Percentiles rank a stretch among this genome's conserved stretches.
These are phyloP conservation scores for Nixonia krombeini DNA, from an alignment of 1,140 invertebrate species.

Conservation along the genomic window DNA sequence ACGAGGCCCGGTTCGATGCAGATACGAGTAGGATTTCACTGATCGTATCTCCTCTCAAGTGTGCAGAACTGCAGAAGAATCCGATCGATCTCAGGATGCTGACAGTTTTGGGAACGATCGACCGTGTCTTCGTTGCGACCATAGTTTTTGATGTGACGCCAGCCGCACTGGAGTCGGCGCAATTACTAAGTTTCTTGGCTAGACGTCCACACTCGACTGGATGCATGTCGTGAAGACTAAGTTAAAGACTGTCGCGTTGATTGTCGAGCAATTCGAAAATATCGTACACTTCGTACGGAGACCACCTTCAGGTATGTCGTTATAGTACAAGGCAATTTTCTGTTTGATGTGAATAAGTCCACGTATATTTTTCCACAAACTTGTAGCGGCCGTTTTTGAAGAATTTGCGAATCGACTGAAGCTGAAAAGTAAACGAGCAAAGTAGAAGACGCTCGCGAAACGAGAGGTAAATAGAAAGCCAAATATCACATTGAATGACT, in stretches of 20 bases:
- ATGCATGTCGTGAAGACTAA: not conserved
- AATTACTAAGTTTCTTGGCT: slow-evolving; percentile 7
- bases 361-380: too few species aligned
- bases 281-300: too few species aligned
- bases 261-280: not conserved
- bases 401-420: too few species aligned
- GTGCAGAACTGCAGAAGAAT: not conserved
- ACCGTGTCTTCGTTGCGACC: slow-evolving; percentile 2
- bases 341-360: too few species aligned
- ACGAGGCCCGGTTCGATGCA: not conserved
- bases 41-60: not conserved
- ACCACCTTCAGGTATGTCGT: too few species aligned
- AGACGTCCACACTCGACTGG: not conserved
- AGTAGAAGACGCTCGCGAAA: too few species aligned
- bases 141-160: slow-evolving; percentile 3
- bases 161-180: not conserved
- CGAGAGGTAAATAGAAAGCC: not conserved
- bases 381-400: too few species aligned
- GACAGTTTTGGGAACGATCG: not conserved
- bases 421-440: too few species aligned
- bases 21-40: not conserved
- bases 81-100: slow-evolving; percentile 6
- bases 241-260: not conserved
- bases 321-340: too few species aligned
- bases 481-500: slow-evolving; percentile 31